These are phyloP conservation scores for Heliconius charithonia DNA, from an alignment of 2,888 invertebrate genomes.

Conservation along the genomic window DNA sequence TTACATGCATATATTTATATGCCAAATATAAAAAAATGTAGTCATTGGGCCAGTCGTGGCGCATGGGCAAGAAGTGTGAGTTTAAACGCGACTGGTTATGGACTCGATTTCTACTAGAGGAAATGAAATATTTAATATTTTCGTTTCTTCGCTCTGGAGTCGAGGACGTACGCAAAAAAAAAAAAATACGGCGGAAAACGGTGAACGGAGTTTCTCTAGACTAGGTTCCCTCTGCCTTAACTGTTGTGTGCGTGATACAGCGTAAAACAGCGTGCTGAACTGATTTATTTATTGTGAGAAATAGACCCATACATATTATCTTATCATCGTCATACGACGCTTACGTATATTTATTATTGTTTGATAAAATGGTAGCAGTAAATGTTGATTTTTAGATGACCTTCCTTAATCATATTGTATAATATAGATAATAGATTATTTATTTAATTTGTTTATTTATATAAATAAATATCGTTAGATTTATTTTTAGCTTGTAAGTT, in stretches of 20 bases:
- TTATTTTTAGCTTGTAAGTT: too few species aligned
- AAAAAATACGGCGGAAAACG: background rate
- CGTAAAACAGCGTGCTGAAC: too few species aligned
- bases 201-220: background rate
- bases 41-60: too few species aligned
- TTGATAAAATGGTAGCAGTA: background rate
- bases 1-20: too few species aligned
- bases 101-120: too few species aligned
- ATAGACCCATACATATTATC: background rate
- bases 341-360: background rate
- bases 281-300: background rate
- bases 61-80: too few species aligned
- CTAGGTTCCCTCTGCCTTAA: background rate
- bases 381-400: background rate
- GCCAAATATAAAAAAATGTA: too few species aligned
- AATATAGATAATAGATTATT: background rate
- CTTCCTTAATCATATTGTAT: background rate
- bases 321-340: background rate
- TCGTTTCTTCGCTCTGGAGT: too few species aligned
- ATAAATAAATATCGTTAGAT: too few species aligned
- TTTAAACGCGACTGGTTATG: too few species aligned
- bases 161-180: too few species aligned
- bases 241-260: background rate
- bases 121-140: too few species aligned
- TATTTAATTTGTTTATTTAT: background rate